phyloP scores from a whole-genome alignment of 2,113 vertebrate species.

The Toxotes jaculatrix region DNA sequence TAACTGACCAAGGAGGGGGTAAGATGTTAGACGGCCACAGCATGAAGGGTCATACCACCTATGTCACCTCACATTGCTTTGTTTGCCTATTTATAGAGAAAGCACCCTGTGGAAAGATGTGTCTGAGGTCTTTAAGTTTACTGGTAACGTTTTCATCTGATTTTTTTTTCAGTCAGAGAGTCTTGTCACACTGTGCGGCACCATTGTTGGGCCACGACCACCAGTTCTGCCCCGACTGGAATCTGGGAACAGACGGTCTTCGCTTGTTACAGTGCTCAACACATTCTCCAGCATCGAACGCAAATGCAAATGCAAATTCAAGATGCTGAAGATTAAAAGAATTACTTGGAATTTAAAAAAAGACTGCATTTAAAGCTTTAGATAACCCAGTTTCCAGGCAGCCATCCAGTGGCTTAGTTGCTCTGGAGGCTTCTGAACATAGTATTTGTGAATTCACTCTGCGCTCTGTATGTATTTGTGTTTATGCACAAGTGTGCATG shows the following conservation, averaged over 20 bases:
- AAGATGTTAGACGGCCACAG: constrained; percentile 49
- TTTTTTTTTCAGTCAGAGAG: constrained; percentile 22
- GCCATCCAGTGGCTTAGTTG: constrained; percentile 68
- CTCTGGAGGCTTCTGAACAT: constrained; percentile 66
- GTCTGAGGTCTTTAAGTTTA: constrained; percentile 1
- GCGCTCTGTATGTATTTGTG: constrained; percentile 13
- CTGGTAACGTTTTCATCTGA: constrained; percentile 16
- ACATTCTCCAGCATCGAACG: constrained; percentile 51
- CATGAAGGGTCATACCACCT: constrained; percentile 20
- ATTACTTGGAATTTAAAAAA: constrained; percentile 64
- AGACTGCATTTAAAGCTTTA: constrained; percentile 69
- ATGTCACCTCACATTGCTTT: constrained; percentile 40
- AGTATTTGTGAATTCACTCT: constrained; percentile 60
- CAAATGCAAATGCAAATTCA: constrained; percentile 54
- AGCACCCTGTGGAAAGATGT: not conserved
- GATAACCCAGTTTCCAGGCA: constrained; percentile 79
- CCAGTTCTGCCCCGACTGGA: constrained; percentile 29
- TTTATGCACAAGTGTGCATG: constrained; percentile 2
- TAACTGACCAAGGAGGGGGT: constrained; percentile 51
- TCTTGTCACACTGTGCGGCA: not conserved
- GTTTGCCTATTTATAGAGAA: not conserved
- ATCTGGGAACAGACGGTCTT: constrained; percentile 40
- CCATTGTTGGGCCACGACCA: constrained; percentile 14
- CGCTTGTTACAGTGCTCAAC: constrained; percentile 43
- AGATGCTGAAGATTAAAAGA: constrained; percentile 80